Base-by-base conservation (phyloP, 2,888 invertebrate genomes). In the Ophonus ardosiacus region DNA sequence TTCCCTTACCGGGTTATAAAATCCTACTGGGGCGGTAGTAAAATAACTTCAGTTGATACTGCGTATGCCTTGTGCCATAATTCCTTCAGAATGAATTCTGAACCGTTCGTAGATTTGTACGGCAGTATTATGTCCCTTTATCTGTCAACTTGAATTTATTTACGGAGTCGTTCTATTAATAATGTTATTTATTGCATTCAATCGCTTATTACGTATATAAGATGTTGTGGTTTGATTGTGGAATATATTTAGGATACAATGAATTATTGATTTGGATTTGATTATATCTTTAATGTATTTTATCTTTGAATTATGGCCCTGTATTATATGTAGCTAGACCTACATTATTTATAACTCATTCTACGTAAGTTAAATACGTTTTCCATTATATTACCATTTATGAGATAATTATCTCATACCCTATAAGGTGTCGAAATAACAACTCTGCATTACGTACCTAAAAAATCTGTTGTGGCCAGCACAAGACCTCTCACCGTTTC, bases 181-280 rank as follows among this genome's bases (percentile, higher is more conserved):
- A 79, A 79, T 56, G 56, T 79, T 56, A 79, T 79, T 18, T 79
- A 79, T 79, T 79, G 17, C 18, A 57, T 51, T 51, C 79, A 79
- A 57, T 79, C 21, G 56, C 13, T 17, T 31, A 4, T 31, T 31
- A 31, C 6, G 31, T 5, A 51, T 10, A 51, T 51, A 51, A 51
- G 10, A 51, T 24, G 31, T 17, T 74, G 40, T n/a, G 38, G n/a
- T 8, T 51, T 51, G 10, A 51, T 51, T 51, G 13, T 51, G 43
- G 43, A 24, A 21, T 61, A 18, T 18, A 21, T 21, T 17, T 61
- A 21, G 21, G 7, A 61, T 18, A 21, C 61, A 21, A 61, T 18
- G 21, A 61, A 17, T 61, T 18, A 61, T 61, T 38, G 74, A 38
- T 74, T 74, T 74, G 17, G 74, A 38, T 74, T 74, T 74, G 17